These are phyloP conservation scores for Hydrozoanthus tunicans DNA, from an alignment of 64 coral and sea anemone genomes.

Conservation along the genomic window DNA sequence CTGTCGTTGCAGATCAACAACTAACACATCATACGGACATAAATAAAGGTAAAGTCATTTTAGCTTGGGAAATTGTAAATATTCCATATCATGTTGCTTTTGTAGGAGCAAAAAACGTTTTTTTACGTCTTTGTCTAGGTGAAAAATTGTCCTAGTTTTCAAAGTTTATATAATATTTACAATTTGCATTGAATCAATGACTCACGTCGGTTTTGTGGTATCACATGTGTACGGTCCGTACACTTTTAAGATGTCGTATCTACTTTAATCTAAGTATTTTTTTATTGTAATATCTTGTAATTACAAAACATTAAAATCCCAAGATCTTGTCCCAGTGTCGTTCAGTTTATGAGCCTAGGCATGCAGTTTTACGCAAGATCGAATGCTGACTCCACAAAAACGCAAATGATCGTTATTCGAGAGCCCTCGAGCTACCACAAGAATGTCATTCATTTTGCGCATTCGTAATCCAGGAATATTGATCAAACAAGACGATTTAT, in stretches of 20 bases:
- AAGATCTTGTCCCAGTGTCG: background rate
- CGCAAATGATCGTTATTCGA: slow-evolving; percentile 25
- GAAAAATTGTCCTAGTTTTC: slow-evolving; percentile 25
- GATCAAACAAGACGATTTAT: background rate
- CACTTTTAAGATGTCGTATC: background rate
- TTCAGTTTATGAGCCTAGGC: background rate
- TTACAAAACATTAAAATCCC: slow-evolving; percentile 31
- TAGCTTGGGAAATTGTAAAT: slow-evolving; percentile 32
- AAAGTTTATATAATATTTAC: slow-evolving; percentile 28
- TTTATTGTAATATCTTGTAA: slow-evolving; percentile 31
- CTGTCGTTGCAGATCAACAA: background rate
- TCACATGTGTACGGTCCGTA: slow-evolving; percentile 9
- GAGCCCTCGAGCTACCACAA: background rate
- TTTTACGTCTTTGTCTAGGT: background rate
- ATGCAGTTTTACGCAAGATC: background rate
- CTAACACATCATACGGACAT: background rate
- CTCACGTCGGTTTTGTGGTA: slow-evolving; percentile 8
- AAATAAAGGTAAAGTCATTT: background rate
- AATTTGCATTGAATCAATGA: slow-evolving; percentile 65
- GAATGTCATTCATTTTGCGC: background rate
- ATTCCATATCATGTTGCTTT: background rate
- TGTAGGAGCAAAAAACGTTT: background rate
- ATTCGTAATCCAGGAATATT: slow-evolving; percentile 8
- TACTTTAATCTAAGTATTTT: slow-evolving; percentile 34
- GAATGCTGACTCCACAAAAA: slow-evolving; percentile 60